Base-by-base conservation (phyloP, 2,888 invertebrate species). In the Aspidiotus rigidus region DNA sequence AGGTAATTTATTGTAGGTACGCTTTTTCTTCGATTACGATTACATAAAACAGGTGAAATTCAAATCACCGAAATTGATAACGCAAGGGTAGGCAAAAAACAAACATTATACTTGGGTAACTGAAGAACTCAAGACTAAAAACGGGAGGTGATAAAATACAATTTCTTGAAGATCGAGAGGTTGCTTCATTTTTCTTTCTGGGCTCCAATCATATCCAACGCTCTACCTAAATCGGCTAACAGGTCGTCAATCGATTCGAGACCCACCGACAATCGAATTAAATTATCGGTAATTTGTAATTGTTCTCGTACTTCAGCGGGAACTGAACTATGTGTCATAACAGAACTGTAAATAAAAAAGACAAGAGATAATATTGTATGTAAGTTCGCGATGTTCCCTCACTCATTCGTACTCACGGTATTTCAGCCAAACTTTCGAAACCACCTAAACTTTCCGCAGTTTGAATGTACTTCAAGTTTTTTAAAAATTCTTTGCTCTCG, bases 311-410 rank as follows among this genome's bases (percentile, higher is more conserved):
- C 86, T 61, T 86, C 86, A 69, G 82, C 83, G 0, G 94, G 90
- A 39, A 97, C 88, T 0, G 92, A 91, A 1, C 94, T 91, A 77
- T 98, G 98, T 0, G 97, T 97, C 98, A 98, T 98, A 39, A 93
- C 78, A 28, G 86, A 87, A 71, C 91, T n/a, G 57, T 2, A n/a
- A 56, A 56, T 13, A 56, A 17, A 6, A 57, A 13, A 2, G 9
- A 49, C n/a, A 11, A 2, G 41, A 64, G 3, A 57, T 17, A 57
- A n/a, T n/a, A 41, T 2, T 44, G 16, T 5, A 53, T 7, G 63
- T 15, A 10, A 7, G 6, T 13, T 10, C 7, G 28, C 28, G 28
- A 28, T 28, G 28, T 28, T 28, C 2, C 5, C 28, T 11, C 28
- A 55, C 10, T 62, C n/a, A 5, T 2, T 11, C 41, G 72, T 72